These are phyloP conservation scores for Phenacoccus solenopsis DNA, from an alignment of 1,140 invertebrate species.

Conservation along the genomic window DNA sequence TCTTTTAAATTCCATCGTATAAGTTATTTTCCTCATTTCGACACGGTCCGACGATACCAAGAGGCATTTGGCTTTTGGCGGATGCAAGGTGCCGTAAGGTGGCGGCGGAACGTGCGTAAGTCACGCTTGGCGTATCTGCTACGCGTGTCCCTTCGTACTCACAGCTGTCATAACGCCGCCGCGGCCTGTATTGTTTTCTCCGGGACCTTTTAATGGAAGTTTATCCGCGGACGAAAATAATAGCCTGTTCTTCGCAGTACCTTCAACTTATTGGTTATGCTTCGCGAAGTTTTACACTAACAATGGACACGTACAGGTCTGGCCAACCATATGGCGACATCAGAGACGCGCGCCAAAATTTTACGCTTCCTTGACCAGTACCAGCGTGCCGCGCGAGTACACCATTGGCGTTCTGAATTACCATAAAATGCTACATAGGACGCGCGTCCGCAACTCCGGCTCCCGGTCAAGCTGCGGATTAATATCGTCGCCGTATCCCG, in stretches of 20 bases:
- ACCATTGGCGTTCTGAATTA: background rate
- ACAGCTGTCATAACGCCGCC: background rate
- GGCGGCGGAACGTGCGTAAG: slow-evolving; percentile 2
- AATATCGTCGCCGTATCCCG: too few relatives aligned
- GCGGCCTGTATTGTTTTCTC: background rate
- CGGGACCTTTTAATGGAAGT: background rate
- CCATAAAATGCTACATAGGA: background rate
- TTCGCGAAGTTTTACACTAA: slow-evolving; percentile 7
- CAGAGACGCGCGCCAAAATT: background rate
- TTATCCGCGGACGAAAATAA: background rate
- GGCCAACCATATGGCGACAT: slow-evolving; percentile 4
- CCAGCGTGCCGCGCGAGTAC: background rate
- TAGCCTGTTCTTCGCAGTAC: background rate
- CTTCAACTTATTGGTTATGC: slow-evolving; percentile 15
- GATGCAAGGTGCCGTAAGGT: slow-evolving; percentile 16
- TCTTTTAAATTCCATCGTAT: slow-evolving; percentile 8
- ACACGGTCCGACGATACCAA: background rate
- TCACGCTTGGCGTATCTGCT: slow-evolving; percentile 9
- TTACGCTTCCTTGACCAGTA: slow-evolving; percentile 10
- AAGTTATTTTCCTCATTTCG: slow-evolving; percentile 12
- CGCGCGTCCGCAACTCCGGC: too few relatives aligned
- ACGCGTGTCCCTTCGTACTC: slow-evolving; percentile 1
- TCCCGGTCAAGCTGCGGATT: too few relatives aligned
- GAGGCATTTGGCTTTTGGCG: slow-evolving; percentile 7
- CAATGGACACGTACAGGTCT: slow-evolving; percentile 9